A percentile compares a stretch with the other conserved stretches of the same genome.
Conservation (phyloP, 2,797 vertebrate species). For the Coracias cyanogaster region DNA sequence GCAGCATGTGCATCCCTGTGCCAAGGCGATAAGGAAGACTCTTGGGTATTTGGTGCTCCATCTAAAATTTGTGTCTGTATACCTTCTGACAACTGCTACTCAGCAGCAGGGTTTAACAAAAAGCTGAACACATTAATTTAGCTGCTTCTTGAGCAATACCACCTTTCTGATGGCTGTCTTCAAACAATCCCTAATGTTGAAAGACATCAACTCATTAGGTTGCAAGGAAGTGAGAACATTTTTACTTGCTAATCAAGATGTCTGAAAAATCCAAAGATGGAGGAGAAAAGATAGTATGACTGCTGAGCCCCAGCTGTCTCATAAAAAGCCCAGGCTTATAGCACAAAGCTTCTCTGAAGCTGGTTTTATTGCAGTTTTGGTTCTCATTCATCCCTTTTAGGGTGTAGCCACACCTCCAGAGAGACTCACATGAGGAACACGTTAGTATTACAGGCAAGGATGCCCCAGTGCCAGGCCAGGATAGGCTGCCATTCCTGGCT, state of each 20-base stretch:
- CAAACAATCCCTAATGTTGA: background rate
- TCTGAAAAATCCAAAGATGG: background rate
- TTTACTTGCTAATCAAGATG: background rate
- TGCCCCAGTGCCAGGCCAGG: background rate
- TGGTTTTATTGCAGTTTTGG: background rate
- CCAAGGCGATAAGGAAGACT: background rate
- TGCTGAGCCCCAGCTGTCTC: background rate
- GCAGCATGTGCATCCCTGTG: background rate
- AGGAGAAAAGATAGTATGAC: background rate
- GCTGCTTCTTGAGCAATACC: background rate
- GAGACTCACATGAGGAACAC: background rate
- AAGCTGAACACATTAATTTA: background rate
- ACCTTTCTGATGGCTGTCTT: background rate
- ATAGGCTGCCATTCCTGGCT: background rate
- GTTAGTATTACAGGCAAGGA: background rate
- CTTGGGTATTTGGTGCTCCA: background rate
- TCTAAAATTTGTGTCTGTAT: background rate
- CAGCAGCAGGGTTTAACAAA: background rate
- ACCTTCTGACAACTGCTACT: background rate
- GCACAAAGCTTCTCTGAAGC: background rate
- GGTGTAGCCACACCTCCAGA: background rate
- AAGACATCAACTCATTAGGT: background rate
- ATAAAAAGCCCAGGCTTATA: rapidly evolving
- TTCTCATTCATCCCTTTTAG: background rate
- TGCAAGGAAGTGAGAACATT: background rate